A percentile compares a stretch with the other conserved stretches of the same genome.
Conservation (phyloP, 2,888 invertebrate species). For the Azorinus chamasolen region DNA sequence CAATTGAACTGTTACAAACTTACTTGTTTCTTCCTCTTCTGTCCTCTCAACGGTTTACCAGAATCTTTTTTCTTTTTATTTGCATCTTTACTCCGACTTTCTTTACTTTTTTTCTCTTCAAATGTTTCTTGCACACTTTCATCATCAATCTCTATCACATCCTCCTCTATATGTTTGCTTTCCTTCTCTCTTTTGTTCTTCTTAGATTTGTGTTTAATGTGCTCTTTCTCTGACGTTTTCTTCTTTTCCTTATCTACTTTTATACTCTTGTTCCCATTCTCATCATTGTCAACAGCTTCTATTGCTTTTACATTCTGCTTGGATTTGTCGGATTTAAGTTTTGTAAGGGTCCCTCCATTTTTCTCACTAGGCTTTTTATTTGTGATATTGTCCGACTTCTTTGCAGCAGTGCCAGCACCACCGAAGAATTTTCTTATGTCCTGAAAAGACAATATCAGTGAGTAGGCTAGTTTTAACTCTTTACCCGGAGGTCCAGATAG, state of each 20-base stretch:
- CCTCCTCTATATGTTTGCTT: slow-evolving; percentile 27
- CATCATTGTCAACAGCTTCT: not conserved
- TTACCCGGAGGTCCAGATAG: no score
- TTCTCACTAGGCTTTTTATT: not conserved
- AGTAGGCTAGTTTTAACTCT: no score
- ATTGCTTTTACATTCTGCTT: no score
- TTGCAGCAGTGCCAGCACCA: slow-evolving; percentile 3
- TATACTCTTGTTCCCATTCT: not conserved
- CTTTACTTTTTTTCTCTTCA: not conserved
- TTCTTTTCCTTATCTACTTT: not conserved
- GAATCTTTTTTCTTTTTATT: slow-evolving; percentile 19
- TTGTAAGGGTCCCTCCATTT: no score
- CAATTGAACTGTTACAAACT: no score
- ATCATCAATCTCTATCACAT: slow-evolving; percentile 44
- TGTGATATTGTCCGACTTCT: not conserved
- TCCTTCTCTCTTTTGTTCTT: slow-evolving; percentile 22
- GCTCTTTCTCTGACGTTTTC: slow-evolving; percentile 21
- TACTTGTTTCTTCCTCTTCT: slow-evolving; percentile 47
- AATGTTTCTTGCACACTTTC: slow-evolving; percentile 22
- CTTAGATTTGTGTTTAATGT: slow-evolving; percentile 25
- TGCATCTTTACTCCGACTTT: slow-evolving; percentile 13
- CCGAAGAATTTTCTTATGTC: slow-evolving; percentile 52
- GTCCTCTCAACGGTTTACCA: slow-evolving; percentile 14
- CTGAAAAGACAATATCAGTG: slow-evolving; percentile 19
- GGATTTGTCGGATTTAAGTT: no score